Evolutionary conservation across 2,113 vertebrate genomes (phyloP).

Genomic region (Danionella cerebrum): DNA sequence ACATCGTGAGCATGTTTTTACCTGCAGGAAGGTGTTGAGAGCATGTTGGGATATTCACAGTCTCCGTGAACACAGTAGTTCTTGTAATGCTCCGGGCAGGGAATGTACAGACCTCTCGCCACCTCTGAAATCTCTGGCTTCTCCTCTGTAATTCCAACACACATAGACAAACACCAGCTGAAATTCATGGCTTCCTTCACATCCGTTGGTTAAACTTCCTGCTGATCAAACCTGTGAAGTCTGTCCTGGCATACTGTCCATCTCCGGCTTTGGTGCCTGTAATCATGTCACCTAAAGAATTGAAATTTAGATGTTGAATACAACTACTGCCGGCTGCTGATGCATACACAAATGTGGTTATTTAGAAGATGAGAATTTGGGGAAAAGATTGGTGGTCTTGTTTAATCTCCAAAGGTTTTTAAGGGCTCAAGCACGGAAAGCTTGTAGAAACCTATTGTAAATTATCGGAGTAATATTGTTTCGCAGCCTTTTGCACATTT

Average conservation of each 20-base stretch:
- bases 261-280: conserved; percentile 83
- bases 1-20: conserved; percentile 49
- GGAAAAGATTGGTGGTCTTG: too few relatives aligned
- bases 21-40: conserved; percentile 93
- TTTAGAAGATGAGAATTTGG: too few relatives aligned
- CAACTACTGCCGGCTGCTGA: background rate
- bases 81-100: conserved; percentile 90
- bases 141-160: conserved; percentile 56
- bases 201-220: background rate
- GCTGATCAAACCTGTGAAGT: conserved; percentile 65
- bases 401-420: too few relatives aligned
- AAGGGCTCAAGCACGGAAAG: too few relatives aligned
- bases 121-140: conserved; percentile 80
- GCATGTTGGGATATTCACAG: conserved; percentile 84
- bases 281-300: conserved; percentile 76
- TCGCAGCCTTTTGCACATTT: too few relatives aligned
- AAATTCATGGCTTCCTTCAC: background rate
- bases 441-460: too few relatives aligned
- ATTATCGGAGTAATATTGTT: too few relatives aligned
- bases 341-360: conserved; percentile 1
- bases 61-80: conserved; percentile 95
- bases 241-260: conserved; percentile 85
- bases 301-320: conserved; percentile 18
- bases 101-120: conserved; percentile 80
- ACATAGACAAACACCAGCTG: background rate